A percentile compares a stretch with the other conserved stretches of the same genome.
Conservation (phyloP, 1,140 invertebrate species). For the Tenebrio molitor region DNA sequence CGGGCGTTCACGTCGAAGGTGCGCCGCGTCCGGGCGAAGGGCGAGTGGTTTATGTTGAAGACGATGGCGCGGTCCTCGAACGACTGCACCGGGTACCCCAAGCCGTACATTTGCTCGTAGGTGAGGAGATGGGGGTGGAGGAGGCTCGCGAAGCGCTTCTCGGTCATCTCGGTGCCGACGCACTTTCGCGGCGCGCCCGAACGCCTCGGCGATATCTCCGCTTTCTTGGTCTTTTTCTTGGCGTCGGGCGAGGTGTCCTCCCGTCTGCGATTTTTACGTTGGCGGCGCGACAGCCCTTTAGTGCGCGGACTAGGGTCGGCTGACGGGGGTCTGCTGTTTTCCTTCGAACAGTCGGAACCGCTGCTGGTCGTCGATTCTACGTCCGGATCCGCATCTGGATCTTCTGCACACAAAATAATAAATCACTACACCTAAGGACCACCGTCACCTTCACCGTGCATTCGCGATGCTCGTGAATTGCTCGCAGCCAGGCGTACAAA, state of each 20-base stretch:
- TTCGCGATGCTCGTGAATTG: too few relatives aligned
- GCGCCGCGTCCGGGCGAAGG: conserved; percentile 42
- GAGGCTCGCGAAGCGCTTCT: conserved; percentile 15
- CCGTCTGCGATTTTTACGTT: conserved; percentile 58
- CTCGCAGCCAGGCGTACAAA: too few relatives aligned
- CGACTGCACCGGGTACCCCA: conserved; percentile 81
- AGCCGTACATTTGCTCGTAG: conserved; percentile 74
- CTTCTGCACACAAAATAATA: conserved; percentile 63
- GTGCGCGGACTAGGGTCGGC: conserved; percentile 50
- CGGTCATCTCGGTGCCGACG: not conserved
- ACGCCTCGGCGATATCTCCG: not conserved
- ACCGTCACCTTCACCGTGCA: conserved; percentile 5
- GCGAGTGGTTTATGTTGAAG: conserved; percentile 67
- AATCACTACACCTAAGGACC: conserved; percentile 27
- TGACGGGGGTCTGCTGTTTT: conserved; percentile 56
- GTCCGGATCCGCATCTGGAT: conserved; percentile 65
- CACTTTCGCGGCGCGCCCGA: too few relatives aligned
- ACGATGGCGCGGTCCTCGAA: conserved; percentile 74
- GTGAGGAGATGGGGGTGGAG: conserved; percentile 72
- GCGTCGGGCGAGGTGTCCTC: conserved; percentile 61
- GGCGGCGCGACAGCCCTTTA: conserved; percentile 56
- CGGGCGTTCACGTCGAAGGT: conserved; percentile 74
- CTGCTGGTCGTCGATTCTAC: conserved; percentile 58
- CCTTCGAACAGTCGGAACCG: conserved; percentile 62
- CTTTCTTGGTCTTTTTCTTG: not conserved